phyloP scores from a whole-genome alignment of 2,797 vertebrate species.

The Argyrosomus regius region DNA sequence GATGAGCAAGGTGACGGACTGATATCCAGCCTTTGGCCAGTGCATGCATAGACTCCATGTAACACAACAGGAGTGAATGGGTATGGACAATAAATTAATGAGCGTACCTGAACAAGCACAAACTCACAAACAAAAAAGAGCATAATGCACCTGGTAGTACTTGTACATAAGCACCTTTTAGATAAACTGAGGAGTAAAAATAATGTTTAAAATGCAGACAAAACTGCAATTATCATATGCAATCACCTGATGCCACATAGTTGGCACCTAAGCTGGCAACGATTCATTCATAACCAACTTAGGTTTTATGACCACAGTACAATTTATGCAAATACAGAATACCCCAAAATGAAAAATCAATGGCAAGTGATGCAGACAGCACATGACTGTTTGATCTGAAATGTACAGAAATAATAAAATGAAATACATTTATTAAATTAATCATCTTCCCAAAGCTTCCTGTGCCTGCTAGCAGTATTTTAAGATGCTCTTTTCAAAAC shows the following conservation, averaged over 20 bases:
- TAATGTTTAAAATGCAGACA: background rate
- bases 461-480: conserved; percentile 8
- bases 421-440: too few species aligned
- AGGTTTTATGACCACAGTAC: background rate
- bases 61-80: conserved; percentile 6
- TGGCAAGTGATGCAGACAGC: too few species aligned
- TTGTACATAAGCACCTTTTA: background rate
- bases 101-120: background rate
- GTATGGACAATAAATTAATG: conserved; percentile 1
- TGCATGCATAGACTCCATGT: background rate
- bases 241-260: conserved; percentile 3
- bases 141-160: background rate
- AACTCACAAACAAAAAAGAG: background rate
- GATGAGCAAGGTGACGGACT: background rate
- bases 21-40: conserved; percentile 1
- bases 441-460: conserved; percentile 55
- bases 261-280: background rate
- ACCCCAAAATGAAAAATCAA: background rate
- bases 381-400: too few species aligned
- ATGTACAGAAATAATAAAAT: background rate
- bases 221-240: background rate
- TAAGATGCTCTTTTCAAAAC: conserved; percentile 36
- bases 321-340: background rate
- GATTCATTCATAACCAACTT: conserved; percentile 4
- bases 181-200: background rate